phyloP scores from a whole-genome alignment of 2,797 vertebrate genomes.

The Rhincodon typus region DNA sequence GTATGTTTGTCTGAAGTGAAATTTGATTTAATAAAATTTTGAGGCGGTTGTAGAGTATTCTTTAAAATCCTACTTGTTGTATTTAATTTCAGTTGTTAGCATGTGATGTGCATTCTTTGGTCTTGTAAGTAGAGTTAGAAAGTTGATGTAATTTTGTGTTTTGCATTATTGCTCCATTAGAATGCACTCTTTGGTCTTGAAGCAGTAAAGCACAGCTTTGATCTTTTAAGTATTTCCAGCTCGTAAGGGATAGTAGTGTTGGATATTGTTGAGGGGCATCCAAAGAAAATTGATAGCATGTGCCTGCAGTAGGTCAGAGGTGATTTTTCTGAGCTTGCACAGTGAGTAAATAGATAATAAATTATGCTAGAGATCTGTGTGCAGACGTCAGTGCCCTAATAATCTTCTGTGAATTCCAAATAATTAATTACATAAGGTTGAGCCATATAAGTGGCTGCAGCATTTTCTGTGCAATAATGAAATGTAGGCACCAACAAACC shows the following conservation, averaged over 20 bases:
- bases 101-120: constrained; percentile 15
- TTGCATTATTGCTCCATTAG: constrained; percentile 60
- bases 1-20: neutral
- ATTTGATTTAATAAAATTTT: neutral
- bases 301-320: constrained; percentile 67
- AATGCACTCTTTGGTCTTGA: constrained; percentile 74
- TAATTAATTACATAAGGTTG: constrained; percentile 16
- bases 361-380: constrained; percentile 29
- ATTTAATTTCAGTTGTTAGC: constrained; percentile 21
- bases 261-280: constrained; percentile 57
- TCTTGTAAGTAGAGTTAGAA: constrained; percentile 29
- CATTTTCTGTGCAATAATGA: neutral
- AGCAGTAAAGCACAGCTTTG: constrained; percentile 71
- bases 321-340: constrained; percentile 72
- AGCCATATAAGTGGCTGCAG: neutral
- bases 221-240: constrained; percentile 86
- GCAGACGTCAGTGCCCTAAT: neutral
- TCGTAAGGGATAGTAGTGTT: constrained; percentile 56
- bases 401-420: constrained; percentile 31
- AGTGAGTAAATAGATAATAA: constrained; percentile 68
- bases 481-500: neutral
- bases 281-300: constrained; percentile 76
- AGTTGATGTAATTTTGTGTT: constrained; percentile 56
- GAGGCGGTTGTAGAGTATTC: neutral
- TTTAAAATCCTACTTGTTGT: neutral